These are phyloP conservation scores for Eolophus roseicapilla DNA, from an alignment of 2,113 vertebrate species.

Conservation along the genomic window DNA sequence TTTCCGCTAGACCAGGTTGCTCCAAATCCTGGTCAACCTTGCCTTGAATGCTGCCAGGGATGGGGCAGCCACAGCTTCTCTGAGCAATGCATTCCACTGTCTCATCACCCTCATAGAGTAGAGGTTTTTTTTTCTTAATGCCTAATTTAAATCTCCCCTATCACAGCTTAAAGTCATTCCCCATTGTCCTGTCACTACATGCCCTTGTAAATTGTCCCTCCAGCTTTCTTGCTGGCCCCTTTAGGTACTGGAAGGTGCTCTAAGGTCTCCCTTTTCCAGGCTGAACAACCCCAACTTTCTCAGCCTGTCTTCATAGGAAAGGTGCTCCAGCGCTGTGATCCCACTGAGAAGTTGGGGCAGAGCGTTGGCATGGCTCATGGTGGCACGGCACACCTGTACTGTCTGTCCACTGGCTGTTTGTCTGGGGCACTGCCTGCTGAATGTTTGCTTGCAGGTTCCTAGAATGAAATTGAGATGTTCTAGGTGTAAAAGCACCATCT, in stretches of 20 bases:
- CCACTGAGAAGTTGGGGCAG: neutral
- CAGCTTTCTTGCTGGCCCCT: neutral
- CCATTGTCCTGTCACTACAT: neutral
- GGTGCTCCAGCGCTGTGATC: neutral
- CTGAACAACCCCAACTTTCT: neutral
- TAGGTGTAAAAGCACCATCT: neutral
- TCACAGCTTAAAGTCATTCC: neutral
- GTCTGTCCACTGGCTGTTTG: fast-evolving
- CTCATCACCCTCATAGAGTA: neutral
- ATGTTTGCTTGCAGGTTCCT: fast-evolving
- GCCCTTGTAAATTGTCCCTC: neutral
- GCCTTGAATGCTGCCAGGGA: neutral
- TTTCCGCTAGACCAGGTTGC: neutral
- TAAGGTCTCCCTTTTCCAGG: neutral
- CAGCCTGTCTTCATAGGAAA: neutral
- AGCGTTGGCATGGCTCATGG: fast-evolving
- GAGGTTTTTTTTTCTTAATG: neutral
- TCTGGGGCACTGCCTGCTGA: neutral
- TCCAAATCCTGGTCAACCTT: neutral
- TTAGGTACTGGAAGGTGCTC: neutral
- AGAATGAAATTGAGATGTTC: neutral
- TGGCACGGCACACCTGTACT: fast-evolving
- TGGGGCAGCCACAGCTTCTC: neutral
- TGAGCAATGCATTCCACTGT: neutral
- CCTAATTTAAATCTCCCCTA: neutral